phyloP scores from a whole-genome alignment of 2,797 vertebrate species.

The Hydrolagus colliei region DNA sequence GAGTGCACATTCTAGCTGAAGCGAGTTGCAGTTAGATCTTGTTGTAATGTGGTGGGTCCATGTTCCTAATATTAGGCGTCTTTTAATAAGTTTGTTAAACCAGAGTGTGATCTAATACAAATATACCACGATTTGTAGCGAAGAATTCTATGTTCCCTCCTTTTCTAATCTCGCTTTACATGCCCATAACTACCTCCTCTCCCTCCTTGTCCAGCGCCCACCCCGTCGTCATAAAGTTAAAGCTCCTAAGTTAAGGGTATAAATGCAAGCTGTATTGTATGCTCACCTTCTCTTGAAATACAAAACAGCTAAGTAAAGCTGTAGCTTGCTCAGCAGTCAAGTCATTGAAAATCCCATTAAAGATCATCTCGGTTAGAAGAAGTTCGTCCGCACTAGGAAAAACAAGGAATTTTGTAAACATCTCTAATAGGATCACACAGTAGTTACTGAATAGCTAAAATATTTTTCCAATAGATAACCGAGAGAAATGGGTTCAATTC shows the following conservation, averaged over 20 bases:
- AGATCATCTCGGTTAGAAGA: conserved; percentile 93
- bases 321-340: conserved; percentile 85
- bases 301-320: conserved; percentile 88
- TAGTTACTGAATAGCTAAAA: neutral
- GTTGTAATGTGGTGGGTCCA: no score
- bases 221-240: conserved; percentile 25
- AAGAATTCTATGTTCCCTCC: no score
- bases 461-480: no score
- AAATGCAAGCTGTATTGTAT: neutral
- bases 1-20: no score
- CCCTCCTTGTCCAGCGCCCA: conserved; percentile 21
- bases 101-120: no score
- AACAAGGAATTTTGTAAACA: conserved; percentile 25
- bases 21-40: no score
- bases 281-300: conserved; percentile 97
- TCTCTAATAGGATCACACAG: neutral
- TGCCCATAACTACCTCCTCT: no score
- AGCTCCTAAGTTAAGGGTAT: neutral
- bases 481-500: no score
- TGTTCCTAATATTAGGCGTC: no score
- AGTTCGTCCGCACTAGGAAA: conserved; percentile 80
- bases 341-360: conserved; percentile 95
- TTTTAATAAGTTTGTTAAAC: no score
- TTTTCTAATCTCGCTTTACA: no score
- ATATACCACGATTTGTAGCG: no score